Percentiles rank a stretch among this genome's conserved stretches.
Conservation (phyloP, 2,113 vertebrate species). For the Mesembrinibis cayennensis region DNA sequence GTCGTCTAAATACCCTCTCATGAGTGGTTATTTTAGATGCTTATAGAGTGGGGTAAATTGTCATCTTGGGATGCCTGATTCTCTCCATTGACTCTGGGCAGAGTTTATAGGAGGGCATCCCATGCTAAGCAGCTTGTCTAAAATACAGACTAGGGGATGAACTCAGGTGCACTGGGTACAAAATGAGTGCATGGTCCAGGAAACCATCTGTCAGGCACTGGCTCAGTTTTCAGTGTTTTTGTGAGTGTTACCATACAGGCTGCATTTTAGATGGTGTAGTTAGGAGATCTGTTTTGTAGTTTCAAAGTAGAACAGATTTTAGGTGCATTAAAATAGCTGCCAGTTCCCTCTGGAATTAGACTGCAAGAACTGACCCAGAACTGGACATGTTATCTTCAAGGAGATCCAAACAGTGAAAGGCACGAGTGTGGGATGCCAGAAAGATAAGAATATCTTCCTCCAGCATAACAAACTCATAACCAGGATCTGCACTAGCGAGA, state of each 20-base stretch:
- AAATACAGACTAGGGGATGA: neutral
- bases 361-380: neutral
- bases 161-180: neutral
- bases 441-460: neutral
- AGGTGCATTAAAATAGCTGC: neutral
- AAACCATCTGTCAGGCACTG: neutral
- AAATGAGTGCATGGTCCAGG: neutral
- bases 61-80: neutral
- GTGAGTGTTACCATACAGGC: neutral
- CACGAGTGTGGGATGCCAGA: neutral
- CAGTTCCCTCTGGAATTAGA: neutral
- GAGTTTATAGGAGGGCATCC: neutral
- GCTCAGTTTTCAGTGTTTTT: neutral
- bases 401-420: neutral
- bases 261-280: neutral
- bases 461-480: neutral
- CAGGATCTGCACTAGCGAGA: neutral
- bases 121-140: neutral
- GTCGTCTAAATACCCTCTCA: neutral
- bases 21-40: neutral
- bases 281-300: neutral
- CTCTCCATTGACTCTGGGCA: neutral
- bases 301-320: neutral
- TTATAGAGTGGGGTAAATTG: neutral
- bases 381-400: neutral